Conservation (phyloP, 2,113 vertebrate species). For the Clarias magur region DNA sequence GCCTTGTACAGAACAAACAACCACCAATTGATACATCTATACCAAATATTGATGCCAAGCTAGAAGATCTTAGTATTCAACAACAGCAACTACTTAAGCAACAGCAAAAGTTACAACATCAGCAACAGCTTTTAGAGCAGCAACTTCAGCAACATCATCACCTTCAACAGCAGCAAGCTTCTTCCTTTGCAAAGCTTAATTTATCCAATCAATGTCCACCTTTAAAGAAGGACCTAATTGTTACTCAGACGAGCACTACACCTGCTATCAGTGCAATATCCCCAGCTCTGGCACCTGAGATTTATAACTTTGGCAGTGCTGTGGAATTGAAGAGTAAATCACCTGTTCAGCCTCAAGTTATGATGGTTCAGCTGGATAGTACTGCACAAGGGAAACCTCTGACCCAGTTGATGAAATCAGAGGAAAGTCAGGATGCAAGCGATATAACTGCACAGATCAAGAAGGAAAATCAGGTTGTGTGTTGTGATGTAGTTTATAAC, state of each 20-base stretch:
- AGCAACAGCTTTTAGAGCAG: conserved; percentile 76
- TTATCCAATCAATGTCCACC: conserved; percentile 77
- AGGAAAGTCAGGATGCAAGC: conserved; percentile 77
- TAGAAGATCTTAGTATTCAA: conserved; percentile 78
- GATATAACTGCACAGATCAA: conserved; percentile 85
- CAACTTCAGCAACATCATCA: conserved; percentile 77
- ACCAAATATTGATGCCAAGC: conserved; percentile 79
- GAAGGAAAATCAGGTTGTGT: conserved; percentile 86
- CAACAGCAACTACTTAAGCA: conserved; percentile 74
- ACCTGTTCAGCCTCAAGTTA: conserved; percentile 81
- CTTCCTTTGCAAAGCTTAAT: conserved; percentile 81
- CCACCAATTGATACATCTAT: conserved; percentile 71
- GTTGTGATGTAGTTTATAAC: conserved; percentile 94
- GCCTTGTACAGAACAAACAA: conserved; percentile 85
- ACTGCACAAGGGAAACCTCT: conserved; percentile 73
- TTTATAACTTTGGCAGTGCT: conserved; percentile 73
- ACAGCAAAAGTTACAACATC: conserved; percentile 75
- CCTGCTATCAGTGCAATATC: conserved; percentile 72
- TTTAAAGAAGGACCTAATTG: conserved; percentile 83
- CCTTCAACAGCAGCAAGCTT: conserved; percentile 72
- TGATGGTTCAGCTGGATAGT: conserved; percentile 88
- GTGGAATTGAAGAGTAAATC: conserved; percentile 81
- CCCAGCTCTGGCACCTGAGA: conserved; percentile 70
- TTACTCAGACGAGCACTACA: conserved; percentile 76
- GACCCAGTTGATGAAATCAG: conserved; percentile 86